Evolutionary conservation across 1,140 invertebrate species (phyloP).

Genomic region (Euwallacea similis): DNA sequence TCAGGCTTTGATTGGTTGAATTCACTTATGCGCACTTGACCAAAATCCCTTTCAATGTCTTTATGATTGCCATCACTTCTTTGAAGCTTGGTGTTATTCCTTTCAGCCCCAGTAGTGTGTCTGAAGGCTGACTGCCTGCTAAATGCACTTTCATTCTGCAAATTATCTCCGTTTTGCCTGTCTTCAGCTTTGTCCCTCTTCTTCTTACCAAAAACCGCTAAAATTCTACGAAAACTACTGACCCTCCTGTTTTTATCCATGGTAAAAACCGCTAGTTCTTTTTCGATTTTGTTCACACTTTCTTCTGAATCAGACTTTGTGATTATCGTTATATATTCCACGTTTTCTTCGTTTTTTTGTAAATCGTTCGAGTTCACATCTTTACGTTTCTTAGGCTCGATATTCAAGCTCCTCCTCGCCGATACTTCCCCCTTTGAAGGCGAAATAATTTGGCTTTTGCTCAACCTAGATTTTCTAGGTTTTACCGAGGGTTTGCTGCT

Average conservation of each 20-base stretch:
- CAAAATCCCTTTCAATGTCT: conserved; percentile 43
- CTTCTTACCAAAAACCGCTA: conserved; percentile 49
- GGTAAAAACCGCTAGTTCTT: conserved; percentile 45
- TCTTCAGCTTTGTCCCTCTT: conserved; percentile 44
- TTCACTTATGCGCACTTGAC: conserved; percentile 44
- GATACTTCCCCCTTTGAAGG: conserved; percentile 17
- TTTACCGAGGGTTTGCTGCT: conserved; percentile 15
- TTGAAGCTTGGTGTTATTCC: conserved; percentile 10
- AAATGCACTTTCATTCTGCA: conserved; percentile 45
- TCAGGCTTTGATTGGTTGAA: conserved; percentile 42
- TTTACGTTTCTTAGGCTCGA: conserved; percentile 35
- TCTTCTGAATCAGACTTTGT: conserved; percentile 46
- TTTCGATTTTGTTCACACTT: conserved; percentile 45
- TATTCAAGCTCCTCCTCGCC: conserved; percentile 22
- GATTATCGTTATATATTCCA: conserved; percentile 40
- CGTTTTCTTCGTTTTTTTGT: conserved; percentile 27
- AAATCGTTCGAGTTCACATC: conserved; percentile 42
- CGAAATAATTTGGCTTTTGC: conserved; percentile 35
- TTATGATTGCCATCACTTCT: conserved; percentile 23
- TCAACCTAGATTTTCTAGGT: conserved; percentile 16
- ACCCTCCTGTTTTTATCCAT: conserved; percentile 50
- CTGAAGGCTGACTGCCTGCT: conserved; percentile 42
- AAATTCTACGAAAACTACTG: conserved; percentile 48
- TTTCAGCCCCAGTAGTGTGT: conserved; percentile 40
- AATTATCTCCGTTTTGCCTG: conserved; percentile 40